These are phyloP conservation scores for Scaeva pyrastri DNA, from an alignment of 2,888 invertebrate genomes.

Conservation along the genomic window DNA sequence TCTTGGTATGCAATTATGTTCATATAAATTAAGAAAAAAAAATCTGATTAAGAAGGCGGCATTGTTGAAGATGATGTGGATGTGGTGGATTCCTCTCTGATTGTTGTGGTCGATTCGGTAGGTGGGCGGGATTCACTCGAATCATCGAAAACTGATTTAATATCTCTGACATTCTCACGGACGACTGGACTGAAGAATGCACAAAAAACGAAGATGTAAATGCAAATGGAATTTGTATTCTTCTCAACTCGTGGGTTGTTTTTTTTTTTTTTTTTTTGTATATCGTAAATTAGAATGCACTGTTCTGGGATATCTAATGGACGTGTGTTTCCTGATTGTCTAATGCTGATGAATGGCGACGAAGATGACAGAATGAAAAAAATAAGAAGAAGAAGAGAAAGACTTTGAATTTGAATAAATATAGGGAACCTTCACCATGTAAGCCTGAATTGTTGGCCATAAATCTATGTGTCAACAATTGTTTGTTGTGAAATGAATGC, in stretches of 20 bases:
- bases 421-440: conserved; percentile 18
- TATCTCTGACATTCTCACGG: conserved; percentile 27
- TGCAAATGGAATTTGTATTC: conserved; percentile 33
- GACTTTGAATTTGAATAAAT: conserved; percentile 18
- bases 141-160: conserved; percentile 27
- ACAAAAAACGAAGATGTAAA: neutral
- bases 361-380: conserved; percentile 18
- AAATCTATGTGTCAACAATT: conserved; percentile 38
- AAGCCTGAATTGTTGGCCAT: conserved; percentile 31
- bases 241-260: neutral
- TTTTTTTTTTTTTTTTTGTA: too few relatives aligned
- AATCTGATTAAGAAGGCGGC: conserved; percentile 20
- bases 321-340: conserved; percentile 59
- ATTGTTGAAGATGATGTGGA: neutral
- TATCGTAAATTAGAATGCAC: conserved; percentile 21
- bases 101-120: neutral
- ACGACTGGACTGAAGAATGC: neutral
- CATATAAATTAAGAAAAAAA: neutral
- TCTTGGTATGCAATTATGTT: conserved; percentile 28
- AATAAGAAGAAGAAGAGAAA: neutral
- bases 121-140: conserved; percentile 12
- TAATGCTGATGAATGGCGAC: conserved; percentile 17
- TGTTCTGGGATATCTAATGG: conserved; percentile 26
- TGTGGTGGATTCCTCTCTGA: neutral
- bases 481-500: neutral